Evolutionary conservation across 2,113 vertebrate genomes (phyloP).

Genomic region (Thunnus maccoyii): DNA sequence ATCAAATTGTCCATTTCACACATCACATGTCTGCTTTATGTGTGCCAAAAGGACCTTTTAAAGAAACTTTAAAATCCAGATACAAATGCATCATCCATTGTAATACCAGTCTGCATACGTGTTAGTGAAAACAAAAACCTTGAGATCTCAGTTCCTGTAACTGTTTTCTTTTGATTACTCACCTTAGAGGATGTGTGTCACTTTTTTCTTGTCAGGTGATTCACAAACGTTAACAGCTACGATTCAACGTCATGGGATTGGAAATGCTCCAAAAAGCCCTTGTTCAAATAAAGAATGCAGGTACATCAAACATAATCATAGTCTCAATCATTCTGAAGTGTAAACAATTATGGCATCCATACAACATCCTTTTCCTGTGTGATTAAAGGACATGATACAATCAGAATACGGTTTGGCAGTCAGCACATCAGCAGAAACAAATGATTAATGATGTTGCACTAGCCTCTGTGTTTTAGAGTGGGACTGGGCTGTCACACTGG

Average conservation of each 20-base stretch:
- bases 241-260: conserved; percentile 5
- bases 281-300: conserved; percentile 23
- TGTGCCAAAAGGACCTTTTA: background rate
- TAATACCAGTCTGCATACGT: conserved; percentile 10
- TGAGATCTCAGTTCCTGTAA: conserved; percentile 20
- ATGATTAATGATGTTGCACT: conserved; percentile 10
- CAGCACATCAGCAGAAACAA: conserved; percentile 11
- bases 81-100: background rate
- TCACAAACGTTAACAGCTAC: conserved; percentile 42
- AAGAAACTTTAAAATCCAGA: background rate
- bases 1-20: background rate
- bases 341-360: conserved; percentile 25
- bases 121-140: background rate
- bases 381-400: conserved; percentile 22
- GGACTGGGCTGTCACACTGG: background rate
- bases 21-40: conserved; percentile 2
- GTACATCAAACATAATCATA: conserved; percentile 33
- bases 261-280: conserved; percentile 12
- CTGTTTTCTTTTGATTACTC: conserved; percentile 23
- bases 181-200: conserved; percentile 26
- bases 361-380: conserved; percentile 26
- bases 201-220: conserved; percentile 38
- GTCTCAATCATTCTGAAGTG: conserved; percentile 8
- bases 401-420: background rate
- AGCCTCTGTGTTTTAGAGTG: background rate